Evolutionary conservation across 2,113 vertebrate genomes (phyloP).

Genomic region (Embiotoca jacksoni): DNA sequence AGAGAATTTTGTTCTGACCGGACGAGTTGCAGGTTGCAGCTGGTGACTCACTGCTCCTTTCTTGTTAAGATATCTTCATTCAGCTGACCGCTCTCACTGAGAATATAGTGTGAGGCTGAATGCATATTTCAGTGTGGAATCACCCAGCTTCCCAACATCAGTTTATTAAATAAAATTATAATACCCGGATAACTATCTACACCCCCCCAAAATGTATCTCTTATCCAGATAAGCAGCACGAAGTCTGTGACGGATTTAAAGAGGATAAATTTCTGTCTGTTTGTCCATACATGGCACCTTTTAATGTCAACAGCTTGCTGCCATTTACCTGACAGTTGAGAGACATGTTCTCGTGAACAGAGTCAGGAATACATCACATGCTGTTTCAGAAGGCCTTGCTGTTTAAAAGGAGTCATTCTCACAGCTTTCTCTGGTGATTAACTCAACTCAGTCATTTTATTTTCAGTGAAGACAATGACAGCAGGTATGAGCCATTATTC

Average conservation of each 20-base stretch:
- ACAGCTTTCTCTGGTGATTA: neutral
- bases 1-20: too few relatives aligned
- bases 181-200: too few relatives aligned
- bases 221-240: neutral
- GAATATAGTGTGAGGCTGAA: too few relatives aligned
- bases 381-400: neutral
- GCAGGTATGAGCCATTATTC: neutral
- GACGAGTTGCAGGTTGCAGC: too few relatives aligned
- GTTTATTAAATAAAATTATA: too few relatives aligned
- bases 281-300: neutral
- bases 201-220: neutral
- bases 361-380: neutral
- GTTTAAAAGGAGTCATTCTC: neutral
- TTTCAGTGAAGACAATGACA: neutral
- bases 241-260: neutral
- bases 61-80: too few relatives aligned
- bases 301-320: neutral
- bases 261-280: conserved; percentile 12
- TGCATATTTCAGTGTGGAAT: too few relatives aligned
- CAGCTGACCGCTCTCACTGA: too few relatives aligned
- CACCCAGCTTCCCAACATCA: too few relatives aligned
- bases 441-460: neutral
- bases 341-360: neutral
- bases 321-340: conserved; percentile 1
- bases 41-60: too few relatives aligned